Evolutionary conservation across 2,888 invertebrate genomes (phyloP).

Genomic region (Pandemis corylana): DNA sequence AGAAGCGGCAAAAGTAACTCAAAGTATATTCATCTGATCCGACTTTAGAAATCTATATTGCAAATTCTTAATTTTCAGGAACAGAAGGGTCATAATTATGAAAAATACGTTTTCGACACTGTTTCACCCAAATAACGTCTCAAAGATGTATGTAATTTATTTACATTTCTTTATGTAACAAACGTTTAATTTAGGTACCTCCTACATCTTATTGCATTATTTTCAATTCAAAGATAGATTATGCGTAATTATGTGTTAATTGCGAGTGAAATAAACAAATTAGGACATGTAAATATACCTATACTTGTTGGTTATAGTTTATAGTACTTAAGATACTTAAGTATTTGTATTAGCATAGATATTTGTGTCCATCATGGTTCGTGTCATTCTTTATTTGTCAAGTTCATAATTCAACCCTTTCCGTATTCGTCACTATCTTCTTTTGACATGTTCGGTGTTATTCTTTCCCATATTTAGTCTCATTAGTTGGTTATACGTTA

Average conservation of each 20-base stretch:
- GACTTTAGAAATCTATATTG: neutral
- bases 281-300: neutral
- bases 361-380: neutral
- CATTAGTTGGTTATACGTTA: no score
- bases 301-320: neutral
- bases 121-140: neutral
- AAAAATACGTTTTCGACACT: slow-evolving; percentile 19
- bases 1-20: neutral
- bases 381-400: no score
- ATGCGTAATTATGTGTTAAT: neutral
- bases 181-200: neutral
- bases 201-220: neutral
- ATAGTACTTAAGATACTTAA: no score
- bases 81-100: slow-evolving; percentile 13
- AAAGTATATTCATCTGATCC: neutral
- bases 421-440: no score
- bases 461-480: no score
- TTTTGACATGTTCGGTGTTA: no score
- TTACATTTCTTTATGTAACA: neutral
- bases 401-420: no score
- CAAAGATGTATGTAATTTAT: neutral
- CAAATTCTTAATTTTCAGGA: neutral
- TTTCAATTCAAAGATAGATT: neutral
- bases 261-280: no score
- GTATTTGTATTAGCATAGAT: neutral